Evolutionary conservation across 2,888 invertebrate species (phyloP).

Genomic region (Dasysyrphus tricinctus): DNA sequence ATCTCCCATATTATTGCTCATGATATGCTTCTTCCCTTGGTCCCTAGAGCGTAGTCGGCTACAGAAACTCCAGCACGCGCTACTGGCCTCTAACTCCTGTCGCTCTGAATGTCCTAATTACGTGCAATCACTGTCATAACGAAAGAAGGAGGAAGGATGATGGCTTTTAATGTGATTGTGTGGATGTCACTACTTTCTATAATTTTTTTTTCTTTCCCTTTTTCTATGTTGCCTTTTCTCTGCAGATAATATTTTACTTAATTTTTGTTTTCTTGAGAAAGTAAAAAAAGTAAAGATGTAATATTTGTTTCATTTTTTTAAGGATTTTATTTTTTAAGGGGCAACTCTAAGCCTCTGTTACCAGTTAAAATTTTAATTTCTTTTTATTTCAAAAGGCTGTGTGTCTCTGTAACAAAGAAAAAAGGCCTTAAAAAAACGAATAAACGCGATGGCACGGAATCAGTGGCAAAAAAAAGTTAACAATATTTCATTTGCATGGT

Average conservation of each 20-base stretch:
- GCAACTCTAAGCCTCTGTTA: conserved; percentile 51
- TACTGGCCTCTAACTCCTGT: conserved; percentile 12
- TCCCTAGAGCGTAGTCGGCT: conserved; percentile 1
- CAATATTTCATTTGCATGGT: conserved; percentile 67
- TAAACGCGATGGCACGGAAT: conserved; percentile 22
- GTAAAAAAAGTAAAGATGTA: conserved; percentile 25
- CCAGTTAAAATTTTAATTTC: conserved; percentile 68
- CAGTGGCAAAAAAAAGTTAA: conserved; percentile 55
- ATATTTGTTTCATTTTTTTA: conserved; percentile 28
- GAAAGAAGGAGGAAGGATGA: conserved; percentile 17
- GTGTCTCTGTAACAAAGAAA: neutral
- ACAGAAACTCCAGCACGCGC: conserved; percentile 44
- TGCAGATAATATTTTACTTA: conserved; percentile 1
- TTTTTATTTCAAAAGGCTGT: conserved; percentile 57
- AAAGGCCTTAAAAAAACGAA: neutral
- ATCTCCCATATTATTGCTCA: neutral
- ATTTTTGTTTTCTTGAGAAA: conserved; percentile 17
- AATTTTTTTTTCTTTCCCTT: conserved; percentile 3
- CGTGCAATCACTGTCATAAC: conserved; percentile 63
- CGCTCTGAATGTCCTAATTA: conserved; percentile 65
- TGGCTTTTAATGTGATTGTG: conserved; percentile 55
- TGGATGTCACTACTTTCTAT: conserved; percentile 26
- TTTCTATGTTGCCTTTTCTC: neutral
- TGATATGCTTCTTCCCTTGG: conserved; percentile 22
- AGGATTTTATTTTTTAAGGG: conserved; percentile 16